Conservation (phyloP, 1,140 invertebrate genomes). For the Zaprionus davidi region DNA sequence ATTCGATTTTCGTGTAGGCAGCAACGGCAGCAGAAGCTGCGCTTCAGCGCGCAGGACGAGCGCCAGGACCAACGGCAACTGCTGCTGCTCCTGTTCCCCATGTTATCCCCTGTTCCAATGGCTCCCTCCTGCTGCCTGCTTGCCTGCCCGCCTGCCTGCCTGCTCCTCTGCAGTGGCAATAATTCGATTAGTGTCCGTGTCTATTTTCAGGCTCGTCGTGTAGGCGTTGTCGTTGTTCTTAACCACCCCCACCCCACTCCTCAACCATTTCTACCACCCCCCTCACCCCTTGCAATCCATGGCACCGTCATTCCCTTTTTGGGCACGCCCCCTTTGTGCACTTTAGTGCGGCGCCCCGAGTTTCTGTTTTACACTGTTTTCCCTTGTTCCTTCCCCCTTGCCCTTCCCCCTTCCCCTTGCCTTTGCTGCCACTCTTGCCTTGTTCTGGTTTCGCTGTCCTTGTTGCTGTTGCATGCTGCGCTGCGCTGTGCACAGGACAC, state of each 20-base stretch:
- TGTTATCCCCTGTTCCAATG: not conserved
- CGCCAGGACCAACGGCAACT: slow-evolving; percentile 19
- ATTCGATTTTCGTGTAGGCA: slow-evolving; percentile 55
- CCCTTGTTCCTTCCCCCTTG: not conserved
- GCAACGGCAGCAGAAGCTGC: slow-evolving; percentile 14
- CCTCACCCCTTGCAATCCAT: not conserved
- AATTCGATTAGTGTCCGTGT: slow-evolving; percentile 81
- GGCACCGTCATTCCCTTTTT: not conserved
- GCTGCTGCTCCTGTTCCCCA: not conserved
- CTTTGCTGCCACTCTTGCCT: slow-evolving; percentile 22
- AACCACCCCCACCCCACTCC: not conserved
- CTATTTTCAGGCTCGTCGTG: slow-evolving; percentile 76
- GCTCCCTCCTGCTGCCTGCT: not conserved
- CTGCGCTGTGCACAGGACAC: slow-evolving; percentile 55
- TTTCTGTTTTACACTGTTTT: slow-evolving; percentile 23
- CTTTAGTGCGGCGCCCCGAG: slow-evolving; percentile 38
- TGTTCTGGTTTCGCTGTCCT: slow-evolving; percentile 21
- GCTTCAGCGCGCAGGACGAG: slow-evolving; percentile 47
- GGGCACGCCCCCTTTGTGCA: slow-evolving; percentile 33
- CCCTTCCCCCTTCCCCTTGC: not conserved
- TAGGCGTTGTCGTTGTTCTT: slow-evolving; percentile 36
- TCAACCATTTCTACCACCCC: not conserved
- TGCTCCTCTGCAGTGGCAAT: slow-evolving; percentile 78
- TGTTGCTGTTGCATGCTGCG: slow-evolving; percentile 59
- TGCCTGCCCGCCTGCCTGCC: not conserved